Evolutionary conservation across 2,113 vertebrate species (phyloP).

Genomic region (Ramphastos sulfuratus): DNA sequence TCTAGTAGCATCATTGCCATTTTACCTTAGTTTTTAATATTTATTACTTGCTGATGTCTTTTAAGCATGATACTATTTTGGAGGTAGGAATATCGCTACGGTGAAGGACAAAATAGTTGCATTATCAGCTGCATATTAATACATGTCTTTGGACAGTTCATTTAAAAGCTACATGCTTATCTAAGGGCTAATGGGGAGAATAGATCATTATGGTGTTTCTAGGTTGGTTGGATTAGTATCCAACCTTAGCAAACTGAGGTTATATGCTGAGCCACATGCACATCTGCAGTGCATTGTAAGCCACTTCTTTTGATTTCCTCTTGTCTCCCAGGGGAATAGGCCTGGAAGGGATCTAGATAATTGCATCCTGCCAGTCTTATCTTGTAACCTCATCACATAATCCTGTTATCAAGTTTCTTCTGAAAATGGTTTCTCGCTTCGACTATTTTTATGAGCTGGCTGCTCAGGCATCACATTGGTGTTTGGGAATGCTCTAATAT

Average conservation of each 20-base stretch:
- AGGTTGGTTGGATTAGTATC: background rate
- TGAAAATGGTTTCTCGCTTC: conserved; percentile 53
- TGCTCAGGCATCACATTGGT: conserved; percentile 1
- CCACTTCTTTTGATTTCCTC: conserved; percentile 3
- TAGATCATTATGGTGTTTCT: background rate
- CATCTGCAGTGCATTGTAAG: background rate
- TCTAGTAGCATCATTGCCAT: background rate
- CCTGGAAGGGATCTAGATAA: conserved; percentile 39
- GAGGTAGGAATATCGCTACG: background rate
- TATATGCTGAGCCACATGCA: background rate
- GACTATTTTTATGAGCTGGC: conserved; percentile 52
- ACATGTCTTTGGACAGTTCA: background rate
- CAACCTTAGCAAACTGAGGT: background rate
- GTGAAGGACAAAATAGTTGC: background rate
- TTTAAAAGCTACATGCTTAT: background rate
- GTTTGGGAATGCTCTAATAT: background rate
- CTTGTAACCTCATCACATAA: conserved; percentile 63
- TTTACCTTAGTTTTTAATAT: background rate
- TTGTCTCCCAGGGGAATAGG: background rate
- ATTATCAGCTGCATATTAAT: background rate
- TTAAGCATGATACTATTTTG: background rate
- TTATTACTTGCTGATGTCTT: background rate
- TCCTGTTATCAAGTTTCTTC: conserved; percentile 42
- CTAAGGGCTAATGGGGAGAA: background rate
- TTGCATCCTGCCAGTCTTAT: conserved; percentile 35